These are phyloP conservation scores for Spodoptera frugiperda DNA, from an alignment of 1,140 invertebrate species.

Conservation along the genomic window DNA sequence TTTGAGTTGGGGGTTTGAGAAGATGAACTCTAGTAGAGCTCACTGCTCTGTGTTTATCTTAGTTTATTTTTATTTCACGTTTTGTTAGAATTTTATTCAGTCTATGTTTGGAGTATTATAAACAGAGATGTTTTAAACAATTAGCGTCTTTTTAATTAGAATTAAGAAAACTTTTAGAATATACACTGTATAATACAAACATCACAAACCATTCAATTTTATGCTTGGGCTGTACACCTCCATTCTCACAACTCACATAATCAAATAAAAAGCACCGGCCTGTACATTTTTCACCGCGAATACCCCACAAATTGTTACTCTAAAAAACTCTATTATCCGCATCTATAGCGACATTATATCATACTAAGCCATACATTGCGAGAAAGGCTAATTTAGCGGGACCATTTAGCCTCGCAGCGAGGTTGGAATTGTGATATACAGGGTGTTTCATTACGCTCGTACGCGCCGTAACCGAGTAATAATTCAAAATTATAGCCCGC, in stretches of 20 bases:
- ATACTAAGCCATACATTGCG: conserved; percentile 49
- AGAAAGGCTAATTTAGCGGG: conserved; percentile 61
- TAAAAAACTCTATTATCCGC: conserved; percentile 36
- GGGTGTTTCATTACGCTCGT: conserved; percentile 65
- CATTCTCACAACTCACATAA: conserved; percentile 4
- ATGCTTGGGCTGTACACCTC: too few species aligned
- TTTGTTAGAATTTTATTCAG: too few species aligned
- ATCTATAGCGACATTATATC: conserved; percentile 43
- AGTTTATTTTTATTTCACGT: too few species aligned
- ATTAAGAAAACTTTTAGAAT: too few species aligned
- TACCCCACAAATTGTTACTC: conserved; percentile 19
- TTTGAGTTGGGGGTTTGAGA: neutral
- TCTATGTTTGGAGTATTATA: too few species aligned
- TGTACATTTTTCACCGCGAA: neutral
- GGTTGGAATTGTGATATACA: conserved; percentile 64
- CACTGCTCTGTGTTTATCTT: too few species aligned
- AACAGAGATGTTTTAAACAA: too few species aligned
- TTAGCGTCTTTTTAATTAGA: too few species aligned
- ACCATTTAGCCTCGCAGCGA: conserved; percentile 60
- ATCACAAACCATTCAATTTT: too few species aligned
- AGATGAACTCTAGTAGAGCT: too few species aligned
- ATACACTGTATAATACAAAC: too few species aligned
- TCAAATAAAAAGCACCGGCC: neutral
- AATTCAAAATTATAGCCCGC: conserved; percentile 61
- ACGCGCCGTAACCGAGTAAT: conserved; percentile 56